Percentiles rank a stretch among this genome's conserved stretches.
These are phyloP conservation scores for Herpetotheres cachinnans DNA, from an alignment of 2,113 vertebrate species.

Conservation along the genomic window DNA sequence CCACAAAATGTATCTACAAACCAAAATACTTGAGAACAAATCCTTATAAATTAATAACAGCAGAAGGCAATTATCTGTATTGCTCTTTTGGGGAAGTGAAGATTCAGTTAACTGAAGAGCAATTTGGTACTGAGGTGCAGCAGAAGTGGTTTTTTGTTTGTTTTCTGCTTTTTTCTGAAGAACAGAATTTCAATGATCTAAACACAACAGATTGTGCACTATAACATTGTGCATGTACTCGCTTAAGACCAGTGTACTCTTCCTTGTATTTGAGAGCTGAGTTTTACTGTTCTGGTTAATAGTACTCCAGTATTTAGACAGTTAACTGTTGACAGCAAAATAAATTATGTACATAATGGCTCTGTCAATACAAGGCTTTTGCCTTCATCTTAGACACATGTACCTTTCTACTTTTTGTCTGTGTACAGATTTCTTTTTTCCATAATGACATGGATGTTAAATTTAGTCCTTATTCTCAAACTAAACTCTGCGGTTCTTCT, in stretches of 20 bases:
- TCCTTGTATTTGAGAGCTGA: not conserved
- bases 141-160: not conserved
- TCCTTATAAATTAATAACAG: constrained; percentile 28
- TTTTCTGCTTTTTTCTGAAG: not conserved
- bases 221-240: accelerated
- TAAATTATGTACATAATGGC: not conserved
- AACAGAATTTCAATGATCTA: not conserved
- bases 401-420: not conserved
- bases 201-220: not conserved
- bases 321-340: not conserved
- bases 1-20: not conserved
- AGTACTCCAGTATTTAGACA: not conserved
- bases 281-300: not conserved
- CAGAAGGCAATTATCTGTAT: not conserved
- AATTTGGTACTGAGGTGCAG: not conserved
- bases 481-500: accelerated
- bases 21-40: constrained; percentile 4
- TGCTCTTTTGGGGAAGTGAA: not conserved
- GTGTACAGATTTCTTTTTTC: not conserved
- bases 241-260: not conserved
- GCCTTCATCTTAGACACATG: not conserved
- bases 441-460: not conserved
- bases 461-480: not conserved
- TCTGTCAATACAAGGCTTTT: not conserved
- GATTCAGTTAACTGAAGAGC: not conserved